phyloP scores from a whole-genome alignment of 2,797 vertebrate genomes.

The Neostethus bicornis region DNA sequence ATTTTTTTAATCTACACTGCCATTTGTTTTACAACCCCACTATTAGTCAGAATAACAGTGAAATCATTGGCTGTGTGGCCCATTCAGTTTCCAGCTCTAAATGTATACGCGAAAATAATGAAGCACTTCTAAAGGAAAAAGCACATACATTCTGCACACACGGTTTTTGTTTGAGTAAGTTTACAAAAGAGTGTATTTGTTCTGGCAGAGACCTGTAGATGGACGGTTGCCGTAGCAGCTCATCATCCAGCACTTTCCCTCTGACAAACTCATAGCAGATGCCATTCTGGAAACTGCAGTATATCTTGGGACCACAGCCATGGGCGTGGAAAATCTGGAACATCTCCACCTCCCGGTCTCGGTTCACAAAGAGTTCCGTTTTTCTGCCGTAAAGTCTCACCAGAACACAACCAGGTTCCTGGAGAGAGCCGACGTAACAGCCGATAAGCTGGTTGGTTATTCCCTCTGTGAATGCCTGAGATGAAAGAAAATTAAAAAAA shows the following conservation, averaged over 20 bases:
- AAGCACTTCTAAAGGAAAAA: background rate
- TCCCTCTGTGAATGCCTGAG: slow-evolving; percentile 82
- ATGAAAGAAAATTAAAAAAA: background rate
- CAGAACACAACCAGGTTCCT: slow-evolving; percentile 70
- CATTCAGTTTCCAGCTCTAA: background rate
- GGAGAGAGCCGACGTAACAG: slow-evolving; percentile 71
- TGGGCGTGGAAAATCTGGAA: slow-evolving; percentile 75
- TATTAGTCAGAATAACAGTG: background rate
- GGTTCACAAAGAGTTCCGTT: slow-evolving; percentile 81
- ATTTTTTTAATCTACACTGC: no score
- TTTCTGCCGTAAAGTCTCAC: slow-evolving; percentile 78
- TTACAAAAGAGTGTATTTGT: background rate
- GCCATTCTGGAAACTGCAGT: slow-evolving; percentile 83
- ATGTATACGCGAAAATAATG: background rate
- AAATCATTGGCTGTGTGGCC: background rate
- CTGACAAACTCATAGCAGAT: slow-evolving; percentile 83
- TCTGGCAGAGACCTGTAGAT: slow-evolving; percentile 76
- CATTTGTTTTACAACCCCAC: no score
- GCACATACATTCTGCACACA: background rate
- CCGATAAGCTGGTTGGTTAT: slow-evolving; percentile 83
- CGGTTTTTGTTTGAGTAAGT: background rate
- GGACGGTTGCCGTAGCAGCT: slow-evolving; percentile 73
- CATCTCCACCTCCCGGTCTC: slow-evolving; percentile 77
- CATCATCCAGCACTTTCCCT: slow-evolving; percentile 75
- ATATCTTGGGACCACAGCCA: slow-evolving; percentile 78